Percentiles rank a stretch among this genome's conserved stretches.
phyloP scores from a whole-genome alignment of 2,113 vertebrate genomes.

The Mesembrinibis cayennensis region DNA sequence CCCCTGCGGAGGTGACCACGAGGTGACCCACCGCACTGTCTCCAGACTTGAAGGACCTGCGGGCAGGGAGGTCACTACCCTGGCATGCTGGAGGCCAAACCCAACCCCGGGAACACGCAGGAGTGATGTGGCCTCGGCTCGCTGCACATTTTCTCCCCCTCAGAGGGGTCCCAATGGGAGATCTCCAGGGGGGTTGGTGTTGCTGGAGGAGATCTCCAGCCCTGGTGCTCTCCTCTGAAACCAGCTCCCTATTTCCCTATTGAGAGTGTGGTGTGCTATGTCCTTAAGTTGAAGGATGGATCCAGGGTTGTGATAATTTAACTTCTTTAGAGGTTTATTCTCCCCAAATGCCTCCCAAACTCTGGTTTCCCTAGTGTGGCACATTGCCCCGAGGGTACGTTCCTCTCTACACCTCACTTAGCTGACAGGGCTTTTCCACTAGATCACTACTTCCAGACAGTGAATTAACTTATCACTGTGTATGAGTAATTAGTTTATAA shows the following conservation, averaged over 20 bases:
- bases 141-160: rapidly evolving
- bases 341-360: neutral
- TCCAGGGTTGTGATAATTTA: neutral
- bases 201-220: neutral
- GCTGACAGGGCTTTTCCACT: neutral
- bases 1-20: rapidly evolving
- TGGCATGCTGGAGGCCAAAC: neutral
- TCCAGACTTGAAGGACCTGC: neutral
- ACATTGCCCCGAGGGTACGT: neutral
- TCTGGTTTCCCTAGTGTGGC: neutral
- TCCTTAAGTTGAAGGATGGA: neutral
- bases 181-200: neutral
- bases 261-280: rapidly evolving
- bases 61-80: neutral
- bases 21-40: neutral
- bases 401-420: neutral
- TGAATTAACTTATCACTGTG: neutral
- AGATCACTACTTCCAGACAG: neutral
- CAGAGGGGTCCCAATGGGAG: neutral
- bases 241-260: neutral
- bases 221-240: neutral
- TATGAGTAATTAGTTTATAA: neutral
- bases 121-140: neutral
- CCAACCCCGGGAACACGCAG: rapidly evolving
- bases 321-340: neutral